phyloP scores from a whole-genome alignment of 2,888 invertebrate species.

The Dryococelus australis region DNA sequence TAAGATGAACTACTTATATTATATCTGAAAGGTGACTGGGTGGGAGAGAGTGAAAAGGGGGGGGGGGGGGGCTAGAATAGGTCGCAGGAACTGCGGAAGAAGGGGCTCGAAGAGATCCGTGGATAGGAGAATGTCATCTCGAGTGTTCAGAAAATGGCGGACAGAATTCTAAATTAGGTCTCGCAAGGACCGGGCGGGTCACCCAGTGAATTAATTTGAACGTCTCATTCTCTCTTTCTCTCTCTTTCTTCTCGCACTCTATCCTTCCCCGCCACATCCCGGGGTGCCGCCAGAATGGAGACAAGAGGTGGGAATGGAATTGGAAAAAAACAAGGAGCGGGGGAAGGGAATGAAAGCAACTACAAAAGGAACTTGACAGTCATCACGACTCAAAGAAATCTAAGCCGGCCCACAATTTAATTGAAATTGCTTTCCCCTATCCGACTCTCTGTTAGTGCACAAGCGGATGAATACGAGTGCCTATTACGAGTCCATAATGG shows the following conservation, averaged over 20 bases:
- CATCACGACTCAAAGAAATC: conserved; percentile 2
- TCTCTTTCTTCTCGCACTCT: background rate
- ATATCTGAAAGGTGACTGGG: no score
- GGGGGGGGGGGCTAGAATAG: no score
- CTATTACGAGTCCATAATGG: no score
- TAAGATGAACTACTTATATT: no score
- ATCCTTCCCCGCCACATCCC: no score
- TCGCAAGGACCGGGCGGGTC: background rate
- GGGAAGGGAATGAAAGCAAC: background rate
- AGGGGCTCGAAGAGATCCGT: no score
- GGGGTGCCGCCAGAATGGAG: no score
- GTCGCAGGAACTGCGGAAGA: no score
- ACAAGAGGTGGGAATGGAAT: no score
- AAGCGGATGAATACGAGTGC: background rate
- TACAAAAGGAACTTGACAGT: background rate
- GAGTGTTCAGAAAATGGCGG: background rate
- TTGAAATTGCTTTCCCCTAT: background rate
- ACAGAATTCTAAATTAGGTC: background rate
- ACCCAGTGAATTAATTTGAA: background rate
- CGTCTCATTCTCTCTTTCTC: background rate
- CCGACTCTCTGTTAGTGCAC: background rate
- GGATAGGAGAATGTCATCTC: background rate
- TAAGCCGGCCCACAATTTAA: background rate
- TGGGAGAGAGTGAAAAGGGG: no score
- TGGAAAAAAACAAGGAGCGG: no score